A percentile compares a stretch with the other conserved stretches of the same genome.
phyloP scores from a whole-genome alignment of 2,113 vertebrate species.

The Suncus etruscus region DNA sequence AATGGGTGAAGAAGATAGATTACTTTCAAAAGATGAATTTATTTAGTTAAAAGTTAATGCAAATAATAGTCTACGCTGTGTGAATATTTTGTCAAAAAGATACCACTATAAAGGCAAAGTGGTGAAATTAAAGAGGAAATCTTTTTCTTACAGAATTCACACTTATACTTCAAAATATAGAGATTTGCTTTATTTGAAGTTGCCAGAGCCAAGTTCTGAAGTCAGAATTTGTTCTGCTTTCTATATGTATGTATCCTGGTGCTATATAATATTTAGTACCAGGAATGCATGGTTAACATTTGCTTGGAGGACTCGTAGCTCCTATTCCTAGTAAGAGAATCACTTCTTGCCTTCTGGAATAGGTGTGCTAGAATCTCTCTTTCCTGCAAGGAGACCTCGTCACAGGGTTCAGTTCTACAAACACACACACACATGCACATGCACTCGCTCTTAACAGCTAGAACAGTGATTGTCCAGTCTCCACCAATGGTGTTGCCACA shows the following conservation, averaged over 20 bases:
- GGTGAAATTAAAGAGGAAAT: constrained; percentile 4
- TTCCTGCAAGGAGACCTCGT: background rate
- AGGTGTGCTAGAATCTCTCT: background rate
- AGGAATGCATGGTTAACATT: background rate
- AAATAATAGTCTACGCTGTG: background rate
- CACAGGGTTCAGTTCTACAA: background rate
- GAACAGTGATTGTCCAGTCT: background rate
- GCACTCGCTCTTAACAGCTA: background rate
- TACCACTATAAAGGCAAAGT: background rate
- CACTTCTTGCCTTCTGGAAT: background rate
- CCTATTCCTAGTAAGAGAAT: background rate
- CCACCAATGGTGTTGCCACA: background rate
- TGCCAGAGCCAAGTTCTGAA: constrained; percentile 17
- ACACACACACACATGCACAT: background rate
- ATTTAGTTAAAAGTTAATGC: constrained; percentile 33
- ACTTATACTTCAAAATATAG: constrained; percentile 2
- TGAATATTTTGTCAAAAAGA: background rate
- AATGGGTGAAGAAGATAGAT: background rate
- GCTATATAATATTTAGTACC: background rate
- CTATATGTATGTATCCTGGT: background rate
- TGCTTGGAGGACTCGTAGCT: background rate
- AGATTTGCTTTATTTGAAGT: background rate
- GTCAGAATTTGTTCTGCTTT: background rate
- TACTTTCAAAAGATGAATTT: background rate
- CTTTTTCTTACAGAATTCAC: background rate